phyloP scores from a whole-genome alignment of 2,113 vertebrate species.

The Uria lomvia region DNA sequence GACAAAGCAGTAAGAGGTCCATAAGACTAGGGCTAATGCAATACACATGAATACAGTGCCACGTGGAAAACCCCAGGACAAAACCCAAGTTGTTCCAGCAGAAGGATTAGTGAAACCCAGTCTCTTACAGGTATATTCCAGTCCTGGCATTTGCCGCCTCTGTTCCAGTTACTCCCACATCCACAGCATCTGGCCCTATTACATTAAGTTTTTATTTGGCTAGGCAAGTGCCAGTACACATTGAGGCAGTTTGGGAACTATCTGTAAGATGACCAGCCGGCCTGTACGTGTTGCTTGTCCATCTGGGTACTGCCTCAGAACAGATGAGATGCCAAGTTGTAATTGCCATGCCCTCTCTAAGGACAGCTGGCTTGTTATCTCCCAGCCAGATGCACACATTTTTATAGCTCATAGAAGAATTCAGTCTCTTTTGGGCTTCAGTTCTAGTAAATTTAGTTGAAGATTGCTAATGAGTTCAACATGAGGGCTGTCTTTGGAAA shows the following conservation, averaged over 20 bases:
- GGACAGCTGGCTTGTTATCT: neutral
- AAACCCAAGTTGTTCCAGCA: neutral
- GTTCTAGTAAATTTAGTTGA: neutral
- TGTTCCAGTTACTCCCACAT: neutral
- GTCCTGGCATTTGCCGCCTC: neutral
- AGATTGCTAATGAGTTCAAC: neutral
- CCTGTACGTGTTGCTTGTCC: neutral
- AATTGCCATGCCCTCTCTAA: neutral
- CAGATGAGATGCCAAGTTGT: neutral
- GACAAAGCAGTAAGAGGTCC: neutral
- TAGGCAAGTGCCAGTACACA: neutral
- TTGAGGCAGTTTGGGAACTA: neutral
- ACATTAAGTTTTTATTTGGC: neutral
- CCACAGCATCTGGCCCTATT: neutral
- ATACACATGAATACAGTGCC: neutral
- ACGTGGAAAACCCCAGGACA: neutral
- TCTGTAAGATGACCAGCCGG: fast-evolving
- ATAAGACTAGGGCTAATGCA: neutral
- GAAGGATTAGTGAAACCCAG: neutral
- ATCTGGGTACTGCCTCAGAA: neutral
- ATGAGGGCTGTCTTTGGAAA: neutral
- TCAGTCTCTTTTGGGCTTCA: neutral
- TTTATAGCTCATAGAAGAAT: neutral
- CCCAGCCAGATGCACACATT: neutral
- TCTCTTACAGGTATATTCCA: neutral